Evolutionary conservation across 1,140 invertebrate genomes (phyloP).

Genomic region (Scaptodrosophila lebanonensis): DNA sequence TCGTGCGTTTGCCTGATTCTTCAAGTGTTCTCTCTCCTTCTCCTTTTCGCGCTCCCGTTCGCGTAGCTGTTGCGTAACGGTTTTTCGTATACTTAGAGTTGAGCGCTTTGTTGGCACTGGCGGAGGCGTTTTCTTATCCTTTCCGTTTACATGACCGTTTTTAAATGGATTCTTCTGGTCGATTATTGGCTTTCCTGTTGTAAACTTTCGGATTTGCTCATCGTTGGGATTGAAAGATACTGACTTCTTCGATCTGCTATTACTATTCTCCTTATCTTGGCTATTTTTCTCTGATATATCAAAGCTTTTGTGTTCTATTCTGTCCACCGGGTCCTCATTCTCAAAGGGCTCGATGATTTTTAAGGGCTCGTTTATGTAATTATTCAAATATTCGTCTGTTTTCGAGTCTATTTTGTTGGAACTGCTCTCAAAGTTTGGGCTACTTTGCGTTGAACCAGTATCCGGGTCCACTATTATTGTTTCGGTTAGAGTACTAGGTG

Average conservation of each 20-base stretch:
- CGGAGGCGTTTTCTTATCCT: conserved; percentile 52
- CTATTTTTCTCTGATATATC: neutral
- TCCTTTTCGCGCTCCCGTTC: conserved; percentile 56
- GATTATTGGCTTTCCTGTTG: conserved; percentile 64
- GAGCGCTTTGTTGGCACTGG: conserved; percentile 62
- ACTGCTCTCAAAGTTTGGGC: no score
- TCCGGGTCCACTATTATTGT: neutral
- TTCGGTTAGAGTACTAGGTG: conserved; percentile 25
- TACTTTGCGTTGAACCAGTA: neutral
- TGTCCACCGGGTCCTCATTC: neutral
- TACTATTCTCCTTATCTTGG: neutral
- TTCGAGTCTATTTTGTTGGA: neutral
- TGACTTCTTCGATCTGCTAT: conserved; percentile 58
- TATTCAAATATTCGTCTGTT: neutral
- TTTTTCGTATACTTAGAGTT: conserved; percentile 56
- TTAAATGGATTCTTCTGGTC: conserved; percentile 75
- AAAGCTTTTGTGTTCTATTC: neutral
- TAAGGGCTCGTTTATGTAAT: conserved; percentile 29
- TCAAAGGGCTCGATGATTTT: conserved; percentile 46
- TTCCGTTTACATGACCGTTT: conserved; percentile 26
- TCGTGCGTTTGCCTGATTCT: conserved; percentile 49
- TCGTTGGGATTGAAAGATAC: conserved; percentile 70
- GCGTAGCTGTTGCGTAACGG: conserved; percentile 60
- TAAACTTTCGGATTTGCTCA: conserved; percentile 69
- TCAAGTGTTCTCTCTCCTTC: conserved; percentile 42